Base-by-base conservation (phyloP, 2,888 invertebrate species). In the Rosalia funebris region DNA sequence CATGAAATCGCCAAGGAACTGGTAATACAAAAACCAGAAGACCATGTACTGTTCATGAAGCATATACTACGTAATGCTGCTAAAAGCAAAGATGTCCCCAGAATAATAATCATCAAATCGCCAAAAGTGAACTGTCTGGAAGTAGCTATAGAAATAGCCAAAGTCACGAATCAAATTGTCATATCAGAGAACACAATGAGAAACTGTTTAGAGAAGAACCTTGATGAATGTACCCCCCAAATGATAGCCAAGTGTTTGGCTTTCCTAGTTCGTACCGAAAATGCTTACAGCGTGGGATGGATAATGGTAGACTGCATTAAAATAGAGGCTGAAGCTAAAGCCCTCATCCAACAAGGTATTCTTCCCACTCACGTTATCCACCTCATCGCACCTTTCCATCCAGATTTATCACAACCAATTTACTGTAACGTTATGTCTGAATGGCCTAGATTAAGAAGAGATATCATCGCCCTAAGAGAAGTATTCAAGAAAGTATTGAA, bases 1-100 rank as follows among this genome's bases (percentile, higher is more conserved):
- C 85, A 88, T 79, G 88, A 89, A 72, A 81, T 89, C 72, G 79
- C 86, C 1, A 82, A 83, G 46, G 86, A 88, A 71, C 74, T 90
- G 11, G 77, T 88, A 0, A 79, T 89, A 1, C 82, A 84, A 62
- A 81, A 86, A 64, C 89, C 90, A 0, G 82, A 80, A 14, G 89
- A 90, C 72, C 89, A 88, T 70, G 75, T 89, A 16, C 82, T 85
- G 50, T 89, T 87, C 67, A 82, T 89, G 75, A 88, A 88, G 71
- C 81, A 87, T 62, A 85, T 84, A 57, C 71, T 89, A 0, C 72
- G 75, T 16, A 83, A 83, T 42, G 84, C 85, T 7, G 74, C 82
- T 9, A 81, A 82, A 66, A 82, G 78, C 60, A 80, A 84, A 12
- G 84, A 84, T 66, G 83, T 83, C 3, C 76, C 85, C 0, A 83